Conservation (phyloP, 2,888 invertebrate species). For the Dryococelus australis region DNA sequence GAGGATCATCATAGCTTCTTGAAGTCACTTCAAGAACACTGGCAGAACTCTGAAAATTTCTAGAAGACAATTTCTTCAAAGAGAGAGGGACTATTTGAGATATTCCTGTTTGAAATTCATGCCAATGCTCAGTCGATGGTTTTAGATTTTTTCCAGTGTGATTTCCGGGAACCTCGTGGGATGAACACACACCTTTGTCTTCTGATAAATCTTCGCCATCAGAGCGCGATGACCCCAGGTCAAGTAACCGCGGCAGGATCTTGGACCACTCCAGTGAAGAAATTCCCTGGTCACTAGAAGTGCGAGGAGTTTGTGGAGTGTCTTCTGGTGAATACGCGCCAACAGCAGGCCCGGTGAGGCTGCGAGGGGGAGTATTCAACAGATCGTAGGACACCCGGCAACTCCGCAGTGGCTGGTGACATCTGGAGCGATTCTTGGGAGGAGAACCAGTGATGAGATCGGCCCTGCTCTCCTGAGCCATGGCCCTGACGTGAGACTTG, state of each 20-base stretch:
- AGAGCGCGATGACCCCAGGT: not conserved
- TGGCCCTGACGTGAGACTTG: not conserved
- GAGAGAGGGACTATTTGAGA: too few species aligned
- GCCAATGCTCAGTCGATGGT: too few species aligned
- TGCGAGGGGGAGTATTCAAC: not conserved
- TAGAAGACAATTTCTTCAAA: too few species aligned
- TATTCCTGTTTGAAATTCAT: too few species aligned
- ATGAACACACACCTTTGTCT: too few species aligned
- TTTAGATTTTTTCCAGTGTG: too few species aligned
- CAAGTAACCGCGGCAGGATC: not conserved
- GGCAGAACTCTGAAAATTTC: too few species aligned
- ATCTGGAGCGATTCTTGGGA: not conserved
- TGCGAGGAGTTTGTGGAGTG: not conserved
- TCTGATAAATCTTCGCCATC: not conserved
- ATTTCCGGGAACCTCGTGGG: too few species aligned
- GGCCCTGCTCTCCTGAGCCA: not conserved
- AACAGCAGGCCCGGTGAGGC: not conserved
- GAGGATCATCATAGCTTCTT: too few species aligned
- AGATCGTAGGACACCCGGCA: not conserved
- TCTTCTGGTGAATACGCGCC: too few species aligned
- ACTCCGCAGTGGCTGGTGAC: not conserved
- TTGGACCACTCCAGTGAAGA: not conserved
- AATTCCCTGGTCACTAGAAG: not conserved
- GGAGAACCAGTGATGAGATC: not conserved
- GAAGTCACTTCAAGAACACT: too few species aligned